phyloP scores from a whole-genome alignment of 1,140 invertebrate species.

The Dreissena polymorpha region DNA sequence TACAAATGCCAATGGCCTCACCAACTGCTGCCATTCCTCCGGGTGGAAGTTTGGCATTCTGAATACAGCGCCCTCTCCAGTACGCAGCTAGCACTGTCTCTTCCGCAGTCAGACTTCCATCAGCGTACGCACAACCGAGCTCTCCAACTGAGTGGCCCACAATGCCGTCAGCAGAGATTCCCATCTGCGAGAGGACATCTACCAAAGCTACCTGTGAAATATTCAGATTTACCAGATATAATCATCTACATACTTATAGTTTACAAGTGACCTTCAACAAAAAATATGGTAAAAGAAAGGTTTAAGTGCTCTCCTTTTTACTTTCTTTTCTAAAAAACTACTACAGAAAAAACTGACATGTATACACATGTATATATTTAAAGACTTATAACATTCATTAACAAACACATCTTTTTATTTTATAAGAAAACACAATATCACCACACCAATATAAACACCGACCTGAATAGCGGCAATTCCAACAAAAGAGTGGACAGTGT shows the following conservation, averaged over 20 bases:
- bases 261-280: too few species aligned
- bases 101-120: conserved; percentile 94
- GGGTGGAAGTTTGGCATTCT: conserved; percentile 87
- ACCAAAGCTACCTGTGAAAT: conserved; percentile 89
- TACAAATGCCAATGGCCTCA: conserved; percentile 71
- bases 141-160: conserved; percentile 92
- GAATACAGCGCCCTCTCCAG: conserved; percentile 92
- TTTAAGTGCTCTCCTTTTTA: too few species aligned
- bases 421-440: too few species aligned
- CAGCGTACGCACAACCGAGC: conserved; percentile 96
- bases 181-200: conserved; percentile 89
- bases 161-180: conserved; percentile 94
- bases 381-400: too few species aligned
- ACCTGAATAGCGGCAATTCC: conserved; percentile 97
- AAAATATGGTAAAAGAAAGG: too few species aligned
- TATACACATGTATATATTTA: too few species aligned
- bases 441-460: conserved; percentile 32
- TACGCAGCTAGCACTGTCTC: conserved; percentile 96
- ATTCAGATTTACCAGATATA: too few species aligned
- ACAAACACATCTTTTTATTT: too few species aligned
- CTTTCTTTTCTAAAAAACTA: too few species aligned
- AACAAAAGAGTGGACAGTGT: conserved; percentile 93
- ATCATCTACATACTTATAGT: too few species aligned
- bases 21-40: conserved; percentile 93
- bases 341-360: too few species aligned